Percentiles rank a stretch among this genome's conserved stretches.
phyloP scores from a whole-genome alignment of 2,888 invertebrate species.

The Itoplectis maculator region DNA sequence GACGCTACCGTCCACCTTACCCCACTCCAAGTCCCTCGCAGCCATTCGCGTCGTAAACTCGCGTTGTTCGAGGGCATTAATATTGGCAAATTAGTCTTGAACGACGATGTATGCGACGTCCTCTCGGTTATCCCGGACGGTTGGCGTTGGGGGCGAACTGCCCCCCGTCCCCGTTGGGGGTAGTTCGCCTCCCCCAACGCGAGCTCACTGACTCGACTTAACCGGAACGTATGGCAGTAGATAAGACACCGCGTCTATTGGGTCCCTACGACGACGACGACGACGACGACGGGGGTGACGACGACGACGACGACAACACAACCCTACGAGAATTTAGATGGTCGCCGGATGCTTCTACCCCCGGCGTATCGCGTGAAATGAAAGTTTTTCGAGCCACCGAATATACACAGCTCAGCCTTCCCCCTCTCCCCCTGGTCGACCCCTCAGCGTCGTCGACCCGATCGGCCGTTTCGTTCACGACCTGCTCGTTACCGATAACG shows the following conservation, averaged over 20 bases:
- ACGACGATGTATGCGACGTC: constrained; percentile 75
- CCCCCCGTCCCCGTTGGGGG: constrained; percentile 38
- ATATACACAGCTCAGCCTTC: too few relatives aligned
- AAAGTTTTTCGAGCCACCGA: constrained; percentile 63
- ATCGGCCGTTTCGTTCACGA: constrained; percentile 55
- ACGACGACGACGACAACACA: constrained; percentile 51
- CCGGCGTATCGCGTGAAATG: constrained; percentile 59
- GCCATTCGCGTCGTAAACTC: constrained; percentile 67
- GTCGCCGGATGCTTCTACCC: constrained; percentile 34
- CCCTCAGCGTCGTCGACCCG: constrained; percentile 15
- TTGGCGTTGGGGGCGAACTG: too few relatives aligned
- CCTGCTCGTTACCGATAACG: constrained; percentile 62
- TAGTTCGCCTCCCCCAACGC: constrained; percentile 11
- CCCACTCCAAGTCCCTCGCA: constrained; percentile 10
- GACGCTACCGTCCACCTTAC: constrained; percentile 14
- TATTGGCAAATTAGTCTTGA: constrained; percentile 76
- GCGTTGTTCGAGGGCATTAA: constrained; percentile 71
- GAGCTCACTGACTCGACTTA: constrained; percentile 68
- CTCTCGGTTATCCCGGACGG: constrained; percentile 5
- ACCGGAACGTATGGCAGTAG: constrained; percentile 73
- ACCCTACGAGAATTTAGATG: constrained; percentile 75
- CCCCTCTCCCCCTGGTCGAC: too few relatives aligned
- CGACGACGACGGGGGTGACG: constrained; percentile 52
- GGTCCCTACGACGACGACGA: constrained; percentile 57
- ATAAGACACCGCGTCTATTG: constrained; percentile 74